Percentiles rank a stretch among this genome's conserved stretches.
Evolutionary conservation across 1,140 invertebrate species (phyloP).

Genomic region (Myzus persicae): DNA sequence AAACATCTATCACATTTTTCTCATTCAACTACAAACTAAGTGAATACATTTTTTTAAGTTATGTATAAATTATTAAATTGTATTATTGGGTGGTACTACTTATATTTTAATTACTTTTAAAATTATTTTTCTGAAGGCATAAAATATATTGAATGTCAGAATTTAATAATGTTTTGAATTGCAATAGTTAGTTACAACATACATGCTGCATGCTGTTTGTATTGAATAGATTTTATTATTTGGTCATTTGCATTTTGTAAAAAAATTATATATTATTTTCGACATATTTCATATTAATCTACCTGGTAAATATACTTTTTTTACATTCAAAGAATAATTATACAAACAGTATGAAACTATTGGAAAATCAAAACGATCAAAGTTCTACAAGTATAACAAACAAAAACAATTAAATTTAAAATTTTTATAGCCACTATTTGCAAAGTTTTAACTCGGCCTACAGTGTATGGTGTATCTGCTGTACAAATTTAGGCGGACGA

Average conservation of each 20-base stretch:
- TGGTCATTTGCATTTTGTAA: neutral
- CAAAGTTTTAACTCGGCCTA: too few species aligned
- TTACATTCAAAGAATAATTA: neutral
- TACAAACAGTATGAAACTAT: neutral
- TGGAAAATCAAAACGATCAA: neutral
- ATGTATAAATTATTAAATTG: neutral
- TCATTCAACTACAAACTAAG: neutral
- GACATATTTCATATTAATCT: neutral
- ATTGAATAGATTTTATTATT: neutral
- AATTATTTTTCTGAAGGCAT: neutral
- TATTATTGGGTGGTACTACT: neutral
- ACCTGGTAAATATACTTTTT: neutral
- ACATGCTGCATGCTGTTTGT: neutral
- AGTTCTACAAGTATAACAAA: neutral
- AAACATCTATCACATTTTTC: neutral
- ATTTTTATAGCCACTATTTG: neutral
- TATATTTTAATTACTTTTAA: neutral
- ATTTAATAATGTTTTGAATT: neutral
- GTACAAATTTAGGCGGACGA: too few species aligned
- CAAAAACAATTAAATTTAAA: neutral
- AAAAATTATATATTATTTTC: neutral
- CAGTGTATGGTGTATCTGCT: too few species aligned
- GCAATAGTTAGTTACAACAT: neutral
- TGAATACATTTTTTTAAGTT: neutral
- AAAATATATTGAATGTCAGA: neutral